Percentiles rank a stretch among this genome's conserved stretches.
These are phyloP conservation scores for Brachypteracias leptosomus DNA, from an alignment of 2,113 vertebrate species.

Conservation along the genomic window DNA sequence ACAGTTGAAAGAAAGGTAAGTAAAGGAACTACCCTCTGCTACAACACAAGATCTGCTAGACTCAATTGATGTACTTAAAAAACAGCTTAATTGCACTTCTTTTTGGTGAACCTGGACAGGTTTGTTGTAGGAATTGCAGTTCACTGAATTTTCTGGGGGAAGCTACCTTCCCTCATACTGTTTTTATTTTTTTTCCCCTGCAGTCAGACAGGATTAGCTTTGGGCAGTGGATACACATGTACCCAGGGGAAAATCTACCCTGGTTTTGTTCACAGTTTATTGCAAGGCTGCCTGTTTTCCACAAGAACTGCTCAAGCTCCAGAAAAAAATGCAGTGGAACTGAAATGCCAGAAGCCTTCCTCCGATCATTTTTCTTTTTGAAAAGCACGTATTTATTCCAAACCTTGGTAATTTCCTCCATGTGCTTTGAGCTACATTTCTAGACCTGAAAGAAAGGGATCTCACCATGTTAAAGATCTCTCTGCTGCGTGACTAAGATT, in stretches of 20 bases:
- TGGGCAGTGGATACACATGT: background rate
- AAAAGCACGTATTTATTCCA: background rate
- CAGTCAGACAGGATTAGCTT: background rate
- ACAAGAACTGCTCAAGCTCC: background rate
- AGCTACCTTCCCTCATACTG: background rate
- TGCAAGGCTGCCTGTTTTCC: background rate
- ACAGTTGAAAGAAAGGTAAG: background rate
- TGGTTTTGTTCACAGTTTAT: background rate
- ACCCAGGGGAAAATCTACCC: background rate
- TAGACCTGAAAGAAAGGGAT: background rate
- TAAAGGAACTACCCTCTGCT: background rate
- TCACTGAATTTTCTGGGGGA: background rate
- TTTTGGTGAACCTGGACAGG: background rate
- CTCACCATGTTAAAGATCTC: conserved; percentile 42
- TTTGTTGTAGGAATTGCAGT: background rate
- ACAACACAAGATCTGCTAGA: background rate
- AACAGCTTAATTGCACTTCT: background rate
- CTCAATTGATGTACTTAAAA: background rate
- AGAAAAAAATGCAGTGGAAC: background rate
- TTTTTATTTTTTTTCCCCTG: background rate
- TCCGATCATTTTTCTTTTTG: background rate
- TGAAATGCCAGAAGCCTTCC: conserved; percentile 2
- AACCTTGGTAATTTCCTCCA: background rate
- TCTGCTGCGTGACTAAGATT: conserved; percentile 43
- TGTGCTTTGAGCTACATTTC: background rate